These are phyloP conservation scores for Chlamydotis undulata DNA, from an alignment of 2,113 vertebrate species.

Conservation along the genomic window DNA sequence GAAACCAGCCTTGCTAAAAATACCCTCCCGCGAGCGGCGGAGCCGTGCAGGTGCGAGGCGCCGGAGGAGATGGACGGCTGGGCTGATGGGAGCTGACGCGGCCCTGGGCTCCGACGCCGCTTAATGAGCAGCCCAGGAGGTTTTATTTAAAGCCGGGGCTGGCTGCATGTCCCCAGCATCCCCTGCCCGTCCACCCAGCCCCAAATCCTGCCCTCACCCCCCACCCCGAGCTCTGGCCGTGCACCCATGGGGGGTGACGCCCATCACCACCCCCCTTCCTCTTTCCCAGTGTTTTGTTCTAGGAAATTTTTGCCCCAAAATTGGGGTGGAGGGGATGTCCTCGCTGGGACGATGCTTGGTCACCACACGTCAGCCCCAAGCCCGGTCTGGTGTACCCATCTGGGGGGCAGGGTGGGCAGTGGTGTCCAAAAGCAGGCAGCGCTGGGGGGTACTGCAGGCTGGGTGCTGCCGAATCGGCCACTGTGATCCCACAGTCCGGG, in stretches of 20 bases:
- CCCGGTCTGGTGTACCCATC: rapidly evolving
- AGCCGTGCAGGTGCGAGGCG: background rate
- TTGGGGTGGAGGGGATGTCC: background rate
- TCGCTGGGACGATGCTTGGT: rapidly evolving
- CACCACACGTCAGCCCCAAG: background rate
- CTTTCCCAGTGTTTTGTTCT: background rate
- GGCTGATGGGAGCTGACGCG: background rate
- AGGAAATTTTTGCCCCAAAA: background rate
- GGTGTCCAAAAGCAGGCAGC: background rate
- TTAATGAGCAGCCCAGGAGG: background rate
- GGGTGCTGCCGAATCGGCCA: rapidly evolving
- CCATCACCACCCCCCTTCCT: background rate
- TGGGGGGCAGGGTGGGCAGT: background rate
- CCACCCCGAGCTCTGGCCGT: rapidly evolving
- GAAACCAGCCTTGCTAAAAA: background rate
- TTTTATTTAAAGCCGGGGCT: background rate
- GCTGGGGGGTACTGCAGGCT: background rate
- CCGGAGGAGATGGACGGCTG: background rate
- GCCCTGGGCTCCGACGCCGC: background rate
- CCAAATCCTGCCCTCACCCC: background rate
- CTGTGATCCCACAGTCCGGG: background rate
- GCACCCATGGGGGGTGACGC: too few species aligned
- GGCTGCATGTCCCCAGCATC: background rate
- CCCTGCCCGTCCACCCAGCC: background rate
- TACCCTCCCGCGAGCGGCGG: rapidly evolving